phyloP scores from a whole-genome alignment of 2,113 vertebrate species.

The Misgurnus anguillicaudatus region DNA sequence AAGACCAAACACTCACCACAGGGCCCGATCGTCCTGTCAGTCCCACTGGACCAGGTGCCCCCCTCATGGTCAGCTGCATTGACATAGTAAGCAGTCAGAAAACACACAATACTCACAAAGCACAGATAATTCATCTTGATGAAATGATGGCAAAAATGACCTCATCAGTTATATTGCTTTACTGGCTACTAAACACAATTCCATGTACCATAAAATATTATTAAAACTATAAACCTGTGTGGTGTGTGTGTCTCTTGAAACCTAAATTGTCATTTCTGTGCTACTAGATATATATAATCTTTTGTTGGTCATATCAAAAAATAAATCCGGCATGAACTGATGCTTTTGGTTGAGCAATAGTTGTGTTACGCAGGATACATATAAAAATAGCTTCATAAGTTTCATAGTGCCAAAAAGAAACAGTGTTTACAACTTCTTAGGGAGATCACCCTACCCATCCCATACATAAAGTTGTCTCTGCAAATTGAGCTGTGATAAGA shows the following conservation, averaged over 20 bases:
- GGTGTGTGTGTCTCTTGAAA: not conserved
- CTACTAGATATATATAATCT: too few species aligned
- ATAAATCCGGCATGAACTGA: too few species aligned
- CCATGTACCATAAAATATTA: constrained; percentile 49
- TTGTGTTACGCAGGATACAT: too few species aligned
- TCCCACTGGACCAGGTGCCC: constrained; percentile 88
- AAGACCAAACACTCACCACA: constrained; percentile 79
- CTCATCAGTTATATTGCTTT: constrained; percentile 25
- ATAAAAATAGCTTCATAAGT: too few species aligned
- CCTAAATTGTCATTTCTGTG: too few species aligned
- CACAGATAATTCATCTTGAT: not conserved
- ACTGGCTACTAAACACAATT: constrained; percentile 44
- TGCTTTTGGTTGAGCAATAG: too few species aligned
- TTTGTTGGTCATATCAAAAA: too few species aligned
- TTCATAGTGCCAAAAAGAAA: too few species aligned
- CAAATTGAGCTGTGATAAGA: too few species aligned
- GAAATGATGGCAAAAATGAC: constrained; percentile 56
- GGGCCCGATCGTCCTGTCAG: constrained; percentile 92
- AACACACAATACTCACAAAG: not conserved
- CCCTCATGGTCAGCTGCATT: constrained; percentile 89
- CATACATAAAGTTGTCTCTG: too few species aligned
- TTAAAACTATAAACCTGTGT: constrained; percentile 54
- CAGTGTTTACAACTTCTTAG: too few species aligned
- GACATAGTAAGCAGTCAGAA: constrained; percentile 52
- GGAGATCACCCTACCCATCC: too few species aligned